Evolutionary conservation across 2,888 invertebrate species (phyloP).

Genomic region (Esperia sulphurella): DNA sequence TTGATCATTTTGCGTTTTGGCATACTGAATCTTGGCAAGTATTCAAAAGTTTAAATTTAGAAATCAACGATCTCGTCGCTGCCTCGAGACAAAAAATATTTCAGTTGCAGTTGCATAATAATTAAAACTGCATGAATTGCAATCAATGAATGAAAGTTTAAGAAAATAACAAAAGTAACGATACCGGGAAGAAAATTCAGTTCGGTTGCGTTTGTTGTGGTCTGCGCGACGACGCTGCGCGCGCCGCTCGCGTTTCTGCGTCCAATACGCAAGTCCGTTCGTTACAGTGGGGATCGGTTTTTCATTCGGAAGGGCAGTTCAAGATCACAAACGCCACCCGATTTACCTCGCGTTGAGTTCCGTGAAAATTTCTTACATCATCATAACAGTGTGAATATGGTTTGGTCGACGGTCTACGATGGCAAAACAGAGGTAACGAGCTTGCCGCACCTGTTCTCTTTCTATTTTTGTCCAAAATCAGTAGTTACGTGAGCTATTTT

Average conservation of each 20-base stretch:
- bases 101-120: constrained; percentile 10
- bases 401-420: constrained; percentile 67
- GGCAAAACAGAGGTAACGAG: constrained; percentile 54
- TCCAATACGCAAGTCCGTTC: constrained; percentile 63
- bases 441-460: constrained; percentile 4
- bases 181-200: constrained; percentile 23
- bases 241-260: constrained; percentile 52
- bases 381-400: constrained; percentile 52
- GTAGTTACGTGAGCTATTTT: constrained; percentile 38
- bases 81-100: constrained; percentile 17
- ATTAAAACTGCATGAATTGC: constrained; percentile 3
- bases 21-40: constrained; percentile 46
- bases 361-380: constrained; percentile 45
- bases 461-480: constrained; percentile 35
- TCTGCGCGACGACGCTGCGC: constrained; percentile 53
- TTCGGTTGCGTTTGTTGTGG: constrained; percentile 40
- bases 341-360: constrained; percentile 46
- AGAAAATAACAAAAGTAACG: neutral
- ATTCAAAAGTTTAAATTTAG: constrained; percentile 59
- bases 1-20: constrained; percentile 13
- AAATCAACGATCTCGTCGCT: constrained; percentile 29
- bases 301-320: constrained; percentile 75
- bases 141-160: constrained; percentile 3
- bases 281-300: constrained; percentile 59
- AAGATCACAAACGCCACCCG: constrained; percentile 70